Base-by-base conservation (phyloP, 2,888 invertebrate species). In the Nymphalis polychloros region DNA sequence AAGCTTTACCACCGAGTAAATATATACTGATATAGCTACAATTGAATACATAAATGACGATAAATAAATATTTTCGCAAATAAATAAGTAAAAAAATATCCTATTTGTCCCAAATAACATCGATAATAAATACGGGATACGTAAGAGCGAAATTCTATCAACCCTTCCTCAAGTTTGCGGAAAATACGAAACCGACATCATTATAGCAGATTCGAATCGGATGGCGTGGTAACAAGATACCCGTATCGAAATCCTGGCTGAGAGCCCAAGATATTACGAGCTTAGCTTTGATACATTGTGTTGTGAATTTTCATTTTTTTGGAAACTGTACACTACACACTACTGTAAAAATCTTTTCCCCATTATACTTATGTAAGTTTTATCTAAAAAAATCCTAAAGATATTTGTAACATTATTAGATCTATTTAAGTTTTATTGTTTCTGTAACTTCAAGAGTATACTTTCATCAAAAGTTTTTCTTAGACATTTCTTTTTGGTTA, bases 111-210 rank as follows among this genome's bases (percentile, higher is more conserved):
- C 41, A 59, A 64, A 64, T 64, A 57, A 67, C 55, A 55, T 67
- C 67, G 23, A 35, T 55, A 61, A 47, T 53, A 61, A 66, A 66
- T 55, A 41, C 23, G 67, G 53, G 17, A 55, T 47, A 17, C 60
- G 64, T 46, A 55, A 59, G 55, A 63, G n/a, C 53, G 53, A 69
- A 72, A 72, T 72, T 68, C 63, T 70, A 66, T 69, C 67, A 66
- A 63, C 67, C 69, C 67, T 52, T 70, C 53, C 59, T 65, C 72
- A 67, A 72, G 60, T 72, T 68, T 64, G 72, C 72, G 75, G 73
- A 73, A 76, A 76, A 76, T 76, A 53, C 71, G 68, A 73, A 74
- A 76, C 75, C 72, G 69, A 73, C 73, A 72, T 74, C 72, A 71
- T 75, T 76, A 76, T 72, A 68, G 63, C 68, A 63, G 72, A 75